Evolutionary conservation across 2,888 invertebrate species (phyloP).

Genomic region (Mactromeris polynyma): DNA sequence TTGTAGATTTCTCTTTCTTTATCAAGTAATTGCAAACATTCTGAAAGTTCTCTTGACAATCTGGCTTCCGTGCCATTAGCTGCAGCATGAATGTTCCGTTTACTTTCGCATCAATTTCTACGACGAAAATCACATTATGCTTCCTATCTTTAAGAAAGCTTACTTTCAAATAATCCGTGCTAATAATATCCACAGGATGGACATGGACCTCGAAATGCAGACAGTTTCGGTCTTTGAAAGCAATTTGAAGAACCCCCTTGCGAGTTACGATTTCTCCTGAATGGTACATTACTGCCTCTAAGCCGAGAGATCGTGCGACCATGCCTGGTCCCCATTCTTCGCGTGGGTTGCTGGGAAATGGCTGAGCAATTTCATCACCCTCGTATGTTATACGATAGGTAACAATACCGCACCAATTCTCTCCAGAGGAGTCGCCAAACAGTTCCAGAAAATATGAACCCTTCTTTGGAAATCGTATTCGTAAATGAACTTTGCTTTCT

Average conservation of each 20-base stretch:
- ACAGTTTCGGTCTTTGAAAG: constrained; percentile 42
- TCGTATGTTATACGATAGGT: constrained; percentile 55
- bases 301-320: constrained; percentile 41
- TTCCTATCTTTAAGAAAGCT: constrained; percentile 58
- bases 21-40: constrained; percentile 63
- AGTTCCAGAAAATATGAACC: constrained; percentile 57
- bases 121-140: constrained; percentile 56
- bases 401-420: constrained; percentile 40
- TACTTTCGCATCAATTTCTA: constrained; percentile 59
- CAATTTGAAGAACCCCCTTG: constrained; percentile 53
- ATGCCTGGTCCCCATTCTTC: constrained; percentile 68
- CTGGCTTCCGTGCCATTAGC: constrained; percentile 43
- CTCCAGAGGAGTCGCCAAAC: constrained; percentile 28
- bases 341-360: constrained; percentile 55
- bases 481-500: constrained; percentile 37
- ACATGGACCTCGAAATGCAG: constrained; percentile 48
- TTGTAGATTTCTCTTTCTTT: constrained; percentile 32
- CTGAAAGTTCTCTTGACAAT: constrained; percentile 30
- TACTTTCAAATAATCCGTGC: constrained; percentile 43
- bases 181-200: constrained; percentile 33
- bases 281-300: constrained; percentile 48
- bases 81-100: constrained; percentile 46
- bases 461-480: constrained; percentile 50
- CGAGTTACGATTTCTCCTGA: constrained; percentile 56
- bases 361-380: constrained; percentile 7